Conservation (phyloP, 2,888 invertebrate genomes). For the Oxyteleia sp. region DNA sequence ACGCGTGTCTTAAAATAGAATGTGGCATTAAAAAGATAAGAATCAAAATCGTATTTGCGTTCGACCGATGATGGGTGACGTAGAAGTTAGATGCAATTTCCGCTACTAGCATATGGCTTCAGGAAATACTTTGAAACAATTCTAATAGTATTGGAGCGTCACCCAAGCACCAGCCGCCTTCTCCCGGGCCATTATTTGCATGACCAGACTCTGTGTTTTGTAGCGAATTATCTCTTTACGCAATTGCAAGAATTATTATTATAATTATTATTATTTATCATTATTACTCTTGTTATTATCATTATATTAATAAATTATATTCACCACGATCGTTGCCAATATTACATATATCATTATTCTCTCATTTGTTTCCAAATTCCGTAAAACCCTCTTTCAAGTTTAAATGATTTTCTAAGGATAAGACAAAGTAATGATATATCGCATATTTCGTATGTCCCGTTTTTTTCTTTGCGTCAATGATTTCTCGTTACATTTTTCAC, state of each 20-base stretch:
- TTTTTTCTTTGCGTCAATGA: no score
- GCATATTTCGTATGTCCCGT: no score
- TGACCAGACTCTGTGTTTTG: constrained; percentile 87
- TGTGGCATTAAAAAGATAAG: constrained; percentile 54
- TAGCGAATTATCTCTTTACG: constrained; percentile 86
- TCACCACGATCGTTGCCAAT: no score
- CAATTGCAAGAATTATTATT: constrained; percentile 84
- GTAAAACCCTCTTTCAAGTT: no score
- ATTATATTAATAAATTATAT: no score
- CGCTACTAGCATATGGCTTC: constrained; percentile 71
- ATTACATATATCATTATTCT: no score
- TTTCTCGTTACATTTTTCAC: no score
- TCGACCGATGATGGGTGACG: constrained; percentile 72
- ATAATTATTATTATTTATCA: constrained; percentile 70
- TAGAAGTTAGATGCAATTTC: constrained; percentile 71
- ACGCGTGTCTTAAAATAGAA: constrained; percentile 38
- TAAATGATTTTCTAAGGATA: no score
- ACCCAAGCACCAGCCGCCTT: constrained; percentile 86
- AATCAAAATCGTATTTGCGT: constrained; percentile 68
- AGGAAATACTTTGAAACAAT: constrained; percentile 69
- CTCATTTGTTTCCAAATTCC: no score
- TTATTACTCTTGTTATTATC: constrained; percentile 74
- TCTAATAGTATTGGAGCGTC: constrained; percentile 77
- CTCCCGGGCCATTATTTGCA: constrained; percentile 87
- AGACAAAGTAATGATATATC: no score